These are phyloP conservation scores for Piprites chloris DNA, from an alignment of 2,113 vertebrate genomes.

Conservation along the genomic window DNA sequence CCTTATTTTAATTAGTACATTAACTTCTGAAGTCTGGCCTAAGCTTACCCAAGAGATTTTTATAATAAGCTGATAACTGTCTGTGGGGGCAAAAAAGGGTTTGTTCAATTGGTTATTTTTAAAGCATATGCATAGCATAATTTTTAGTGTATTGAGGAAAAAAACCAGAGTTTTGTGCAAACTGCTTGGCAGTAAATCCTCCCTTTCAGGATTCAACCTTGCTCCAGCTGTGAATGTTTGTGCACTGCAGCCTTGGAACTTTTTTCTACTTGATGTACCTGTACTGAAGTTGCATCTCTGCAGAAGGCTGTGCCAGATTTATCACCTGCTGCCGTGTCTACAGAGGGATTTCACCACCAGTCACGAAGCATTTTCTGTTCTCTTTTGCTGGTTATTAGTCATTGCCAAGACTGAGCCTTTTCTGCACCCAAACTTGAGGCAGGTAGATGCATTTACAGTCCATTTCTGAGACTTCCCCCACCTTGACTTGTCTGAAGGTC, in stretches of 20 bases:
- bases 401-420: not conserved
- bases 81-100: not conserved
- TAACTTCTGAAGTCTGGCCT: not conserved
- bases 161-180: not conserved
- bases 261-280: not conserved
- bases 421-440: not conserved
- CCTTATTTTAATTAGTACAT: conserved; percentile 2
- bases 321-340: not conserved
- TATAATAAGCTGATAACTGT: not conserved
- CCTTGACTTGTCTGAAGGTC: not conserved
- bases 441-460: not conserved
- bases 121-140: not conserved
- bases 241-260: not conserved
- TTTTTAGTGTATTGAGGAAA: not conserved
- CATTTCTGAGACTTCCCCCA: not conserved
- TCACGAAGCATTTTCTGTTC: not conserved
- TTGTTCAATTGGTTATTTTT: not conserved
- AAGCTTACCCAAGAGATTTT: not conserved
- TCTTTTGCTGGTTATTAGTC: not conserved
- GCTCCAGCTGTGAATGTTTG: not conserved
- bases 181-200: not conserved
- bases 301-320: not conserved
- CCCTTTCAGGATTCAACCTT: not conserved
- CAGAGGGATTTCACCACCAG: not conserved
- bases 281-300: not conserved